Base-by-base conservation (phyloP, 1,140 invertebrate genomes). In the Megalopta genalis region DNA sequence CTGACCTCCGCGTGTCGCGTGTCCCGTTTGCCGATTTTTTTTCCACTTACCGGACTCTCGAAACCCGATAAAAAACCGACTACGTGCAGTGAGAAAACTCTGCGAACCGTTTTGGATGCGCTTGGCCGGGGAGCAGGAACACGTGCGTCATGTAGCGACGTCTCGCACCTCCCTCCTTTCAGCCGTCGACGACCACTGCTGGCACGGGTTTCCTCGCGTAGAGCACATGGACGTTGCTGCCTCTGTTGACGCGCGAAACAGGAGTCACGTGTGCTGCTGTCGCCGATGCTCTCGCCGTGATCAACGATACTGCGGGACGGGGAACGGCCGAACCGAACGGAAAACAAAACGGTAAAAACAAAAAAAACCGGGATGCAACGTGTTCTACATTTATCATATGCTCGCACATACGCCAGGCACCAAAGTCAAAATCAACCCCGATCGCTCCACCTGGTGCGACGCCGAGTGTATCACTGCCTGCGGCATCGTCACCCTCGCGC, bases 321-420 rank as follows among this genome's bases (percentile, higher is more conserved):
- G 46, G 76, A 39, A 27, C n/a, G n/a, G 46, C 23, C 27, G 52
- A 84, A 82, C 60, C 37, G 69, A 86, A 84, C 68, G 0, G 67
- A 78, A 86, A 64, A 32, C 32, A 59, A 80, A 80, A 68, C 62
- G 66, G 86, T 84, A 82, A 80, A 85, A 75, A 46, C 82, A 91
- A 87, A 86, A 90, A n/a, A 90, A 81, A 39, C 65, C 46, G 70
- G 70, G 16, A 21, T 81, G 83, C 68, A 79, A 62, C 75, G 83
- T 81, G 86, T 85, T 88, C 91, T 92, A 92, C 91, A 92, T 92
- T 90, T 87, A 91, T 92, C 90, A 90, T 89, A 87, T 88, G 84
- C 85, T 81, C 66, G 82, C 32, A 74, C 80, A 70, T 86, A 73
- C 49, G 60, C 52, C 62, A 14, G 12, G 79, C 70, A 72, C n/a